phyloP scores from a whole-genome alignment of 1,140 invertebrate genomes.

The Drosophila leontia region DNA sequence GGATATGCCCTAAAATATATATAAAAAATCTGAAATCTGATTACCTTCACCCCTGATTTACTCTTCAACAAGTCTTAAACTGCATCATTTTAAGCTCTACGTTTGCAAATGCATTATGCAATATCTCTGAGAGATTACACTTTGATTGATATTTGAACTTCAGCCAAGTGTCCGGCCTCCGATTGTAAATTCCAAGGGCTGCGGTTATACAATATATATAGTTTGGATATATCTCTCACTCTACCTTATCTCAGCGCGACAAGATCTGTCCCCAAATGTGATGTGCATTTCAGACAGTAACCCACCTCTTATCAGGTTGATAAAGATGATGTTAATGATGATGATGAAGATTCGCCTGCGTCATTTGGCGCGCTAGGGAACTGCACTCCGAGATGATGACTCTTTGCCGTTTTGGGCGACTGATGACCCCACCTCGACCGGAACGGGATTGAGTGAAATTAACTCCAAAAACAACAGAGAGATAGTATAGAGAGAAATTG shows the following conservation, averaged over 20 bases:
- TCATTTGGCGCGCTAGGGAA: constrained; percentile 20
- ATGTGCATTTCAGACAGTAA: constrained; percentile 28
- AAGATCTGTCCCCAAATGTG: constrained; percentile 27
- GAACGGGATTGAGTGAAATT: constrained; percentile 19
- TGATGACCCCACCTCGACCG: constrained; percentile 15
- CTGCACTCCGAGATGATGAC: constrained; percentile 10
- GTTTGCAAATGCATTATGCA: constrained; percentile 8
- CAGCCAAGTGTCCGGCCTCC: constrained; percentile 7
- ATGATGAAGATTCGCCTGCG: constrained; percentile 16
- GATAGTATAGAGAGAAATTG: not conserved
- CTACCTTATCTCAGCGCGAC: constrained; percentile 14
- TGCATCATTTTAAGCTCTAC: not conserved
- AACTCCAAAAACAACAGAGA: not conserved
- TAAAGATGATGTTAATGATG: not conserved
- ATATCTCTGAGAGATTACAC: not conserved
- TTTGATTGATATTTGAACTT: constrained; percentile 14
- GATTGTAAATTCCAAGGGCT: constrained; percentile 22
- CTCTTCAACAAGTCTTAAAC: not conserved
- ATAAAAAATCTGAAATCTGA: not conserved
- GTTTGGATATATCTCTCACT: not conserved
- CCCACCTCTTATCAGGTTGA: not conserved
- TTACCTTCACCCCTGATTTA: not conserved
- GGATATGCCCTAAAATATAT: too few species aligned
- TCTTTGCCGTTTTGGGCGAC: not conserved
- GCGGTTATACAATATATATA: constrained; percentile 20